Base-by-base conservation (phyloP, 2,113 vertebrate genomes). In the Eleginops maclovinus region DNA sequence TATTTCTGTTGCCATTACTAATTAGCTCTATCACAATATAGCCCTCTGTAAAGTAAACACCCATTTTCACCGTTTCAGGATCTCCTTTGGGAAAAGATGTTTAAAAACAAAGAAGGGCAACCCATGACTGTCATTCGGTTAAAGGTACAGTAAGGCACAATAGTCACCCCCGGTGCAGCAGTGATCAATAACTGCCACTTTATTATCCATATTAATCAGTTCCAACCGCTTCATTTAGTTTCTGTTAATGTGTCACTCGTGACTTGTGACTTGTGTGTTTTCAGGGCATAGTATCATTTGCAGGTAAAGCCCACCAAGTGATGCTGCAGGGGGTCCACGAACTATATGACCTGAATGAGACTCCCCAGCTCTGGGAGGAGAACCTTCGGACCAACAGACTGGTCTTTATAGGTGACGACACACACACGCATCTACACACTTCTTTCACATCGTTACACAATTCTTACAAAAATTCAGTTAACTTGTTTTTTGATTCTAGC, bases 271-370 rank as follows among this genome's bases (percentile, higher is more conserved):
- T 43, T 62, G 68, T 90, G 77, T 83, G 85, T 83, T 88, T 83
- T 79, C 92, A 99, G 98, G 98, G 97, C 26, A 94, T 99, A 79
- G 92, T 99, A 47, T 97, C 97, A 1, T 66, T 99, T 77, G 91
- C 92, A 88, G 95, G 94, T 75, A 98, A 96, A 92, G 79, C 89
- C 79, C 95, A 96, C 64, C 96, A 97, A 80, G 93, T 97, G 79
- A 97, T 99, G 92, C 91, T 99, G 78, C 98, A 99, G 92, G 97
- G 96, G 77, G 96, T 99, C 69, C 96, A 98, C 55, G 97, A 99
- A 77, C 94, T 99, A 9, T 99, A 99, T 55, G 97, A 99, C 77
- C 91, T 98, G 72, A 97, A 98, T 88, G 97, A 99, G 81, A 98
- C 96, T n/a, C 87, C 93, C 2, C 93, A 98, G 85, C 88, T 71